Percentiles rank a stretch among this genome's conserved stretches.
Conservation (phyloP, 2,888 invertebrate genomes). For the Watsonalla cultraria region DNA sequence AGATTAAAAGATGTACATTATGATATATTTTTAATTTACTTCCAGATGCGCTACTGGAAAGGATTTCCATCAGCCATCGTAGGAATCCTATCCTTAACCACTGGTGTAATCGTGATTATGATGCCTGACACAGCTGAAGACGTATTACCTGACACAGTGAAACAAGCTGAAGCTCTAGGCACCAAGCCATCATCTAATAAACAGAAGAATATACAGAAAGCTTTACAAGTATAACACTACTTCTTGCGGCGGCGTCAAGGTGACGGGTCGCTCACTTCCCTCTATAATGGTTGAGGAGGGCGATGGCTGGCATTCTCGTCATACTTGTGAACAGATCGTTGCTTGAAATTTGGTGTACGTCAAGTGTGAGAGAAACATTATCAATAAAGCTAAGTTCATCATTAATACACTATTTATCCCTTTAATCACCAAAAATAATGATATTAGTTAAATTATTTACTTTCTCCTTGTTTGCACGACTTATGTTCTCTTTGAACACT, state of each 20-base stretch:
- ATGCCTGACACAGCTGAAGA: conserved; percentile 34
- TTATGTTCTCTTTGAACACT: neutral
- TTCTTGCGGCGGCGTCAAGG: no score
- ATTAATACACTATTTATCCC: neutral
- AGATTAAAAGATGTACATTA: no score
- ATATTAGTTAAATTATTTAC: neutral
- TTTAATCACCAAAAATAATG: neutral
- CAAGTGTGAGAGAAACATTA: neutral
- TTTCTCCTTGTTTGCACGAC: neutral
- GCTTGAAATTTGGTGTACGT: neutral
- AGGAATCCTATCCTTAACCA: conserved; percentile 26
- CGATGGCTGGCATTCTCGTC: no score
- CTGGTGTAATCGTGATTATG: conserved; percentile 25
- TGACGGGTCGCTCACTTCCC: no score
- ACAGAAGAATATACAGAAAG: no score
- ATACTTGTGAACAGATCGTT: no score
- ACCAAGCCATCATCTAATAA: conserved; percentile 6
- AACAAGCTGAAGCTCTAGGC: conserved; percentile 28
- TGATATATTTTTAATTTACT: neutral
- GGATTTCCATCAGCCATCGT: conserved; percentile 33
- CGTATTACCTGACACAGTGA: conserved; percentile 27
- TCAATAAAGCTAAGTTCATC: no score
- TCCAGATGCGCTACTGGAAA: conserved; percentile 41
- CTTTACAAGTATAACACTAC: no score
- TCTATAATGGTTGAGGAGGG: no score